These are phyloP conservation scores for Vultur gryphus DNA, from an alignment of 2,797 vertebrate genomes.

Conservation along the genomic window DNA sequence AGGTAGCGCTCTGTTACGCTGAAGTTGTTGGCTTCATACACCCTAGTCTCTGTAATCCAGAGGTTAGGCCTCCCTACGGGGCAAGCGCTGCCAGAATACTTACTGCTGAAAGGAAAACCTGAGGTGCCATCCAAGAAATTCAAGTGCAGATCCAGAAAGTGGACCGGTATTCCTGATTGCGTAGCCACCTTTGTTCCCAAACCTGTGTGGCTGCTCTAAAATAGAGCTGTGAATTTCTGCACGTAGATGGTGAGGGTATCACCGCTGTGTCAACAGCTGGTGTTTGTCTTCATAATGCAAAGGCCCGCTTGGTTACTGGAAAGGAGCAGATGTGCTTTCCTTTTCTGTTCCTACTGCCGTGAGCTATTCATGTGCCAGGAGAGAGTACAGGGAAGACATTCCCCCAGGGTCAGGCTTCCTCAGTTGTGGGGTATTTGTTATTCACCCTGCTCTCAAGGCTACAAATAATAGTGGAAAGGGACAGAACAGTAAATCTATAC, in stretches of 20 bases:
- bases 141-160: background rate
- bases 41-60: fast-evolving
- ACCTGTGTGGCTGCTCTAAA: background rate
- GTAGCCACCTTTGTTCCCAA: background rate
- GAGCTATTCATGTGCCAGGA: background rate
- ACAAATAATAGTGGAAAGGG: background rate
- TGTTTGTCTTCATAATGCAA: background rate
- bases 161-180: fast-evolving
- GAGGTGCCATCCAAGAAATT: background rate
- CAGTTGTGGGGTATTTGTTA: background rate
- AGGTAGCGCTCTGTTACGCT: too few relatives aligned
- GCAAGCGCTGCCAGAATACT: background rate
- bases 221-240: background rate
- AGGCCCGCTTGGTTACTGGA: background rate
- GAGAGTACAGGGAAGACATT: background rate
- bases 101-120: background rate
- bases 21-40: fast-evolving
- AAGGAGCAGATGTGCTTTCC: background rate
- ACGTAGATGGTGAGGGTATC: fast-evolving
- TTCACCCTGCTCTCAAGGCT: background rate
- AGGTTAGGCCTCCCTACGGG: background rate
- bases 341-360: background rate
- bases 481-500: background rate
- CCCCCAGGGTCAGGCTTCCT: background rate
- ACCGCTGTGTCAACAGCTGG: background rate